Percentiles rank a stretch among this genome's conserved stretches.
These are phyloP conservation scores for Acrocephalus arundinaceus DNA, from an alignment of 2,113 vertebrate genomes.

Conservation along the genomic window DNA sequence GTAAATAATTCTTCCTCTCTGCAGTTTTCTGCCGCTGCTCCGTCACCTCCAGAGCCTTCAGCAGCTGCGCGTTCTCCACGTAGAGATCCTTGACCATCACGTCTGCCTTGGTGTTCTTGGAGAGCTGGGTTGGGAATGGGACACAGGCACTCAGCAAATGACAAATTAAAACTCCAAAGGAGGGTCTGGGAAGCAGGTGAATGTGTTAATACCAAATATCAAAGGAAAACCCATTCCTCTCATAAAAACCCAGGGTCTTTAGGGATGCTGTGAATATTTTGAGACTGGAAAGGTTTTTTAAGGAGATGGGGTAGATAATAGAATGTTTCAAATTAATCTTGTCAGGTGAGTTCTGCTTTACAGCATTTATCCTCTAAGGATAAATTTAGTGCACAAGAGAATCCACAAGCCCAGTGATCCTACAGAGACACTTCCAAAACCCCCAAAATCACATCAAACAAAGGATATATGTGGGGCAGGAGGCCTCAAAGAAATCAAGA, in stretches of 20 bases:
- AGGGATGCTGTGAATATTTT: background rate
- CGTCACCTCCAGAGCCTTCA: conserved; percentile 87
- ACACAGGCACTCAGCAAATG: background rate
- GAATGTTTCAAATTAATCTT: background rate
- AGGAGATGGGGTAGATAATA: background rate
- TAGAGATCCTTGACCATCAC: conserved; percentile 88
- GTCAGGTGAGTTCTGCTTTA: background rate
- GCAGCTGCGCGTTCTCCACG: conserved; percentile 88
- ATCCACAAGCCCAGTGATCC: background rate
- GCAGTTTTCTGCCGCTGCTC: conserved; percentile 85
- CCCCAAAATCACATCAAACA: background rate
- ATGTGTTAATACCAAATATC: rapidly evolving
- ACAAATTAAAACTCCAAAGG: background rate
- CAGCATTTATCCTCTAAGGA: background rate
- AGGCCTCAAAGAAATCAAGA: background rate
- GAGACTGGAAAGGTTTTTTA: background rate
- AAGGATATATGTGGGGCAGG: background rate
- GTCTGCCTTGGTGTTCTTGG: conserved; percentile 86
- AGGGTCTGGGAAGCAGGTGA: rapidly evolving
- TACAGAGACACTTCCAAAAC: background rate
- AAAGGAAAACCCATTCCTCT: background rate
- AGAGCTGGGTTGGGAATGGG: conserved; percentile 61
- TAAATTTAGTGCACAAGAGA: background rate
- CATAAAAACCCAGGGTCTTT: background rate
- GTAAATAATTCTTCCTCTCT: conserved; percentile 91